A percentile compares a stretch with the other conserved stretches of the same genome.
phyloP scores from a whole-genome alignment of 2,113 vertebrate species.

The Corydoras sp. region DNA sequence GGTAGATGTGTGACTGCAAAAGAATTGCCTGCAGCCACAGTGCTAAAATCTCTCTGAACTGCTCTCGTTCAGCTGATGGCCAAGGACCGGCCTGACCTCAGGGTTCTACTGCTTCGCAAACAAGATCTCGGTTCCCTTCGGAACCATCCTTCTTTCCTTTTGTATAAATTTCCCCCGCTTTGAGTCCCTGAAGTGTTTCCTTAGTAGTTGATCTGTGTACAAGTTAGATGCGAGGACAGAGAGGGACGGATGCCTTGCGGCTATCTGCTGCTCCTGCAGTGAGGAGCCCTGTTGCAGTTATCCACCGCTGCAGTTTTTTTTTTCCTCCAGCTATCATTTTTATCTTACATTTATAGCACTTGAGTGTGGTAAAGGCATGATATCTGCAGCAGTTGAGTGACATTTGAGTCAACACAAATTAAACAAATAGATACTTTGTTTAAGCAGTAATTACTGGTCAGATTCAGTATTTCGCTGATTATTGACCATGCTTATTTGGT shows the following conservation, averaged over 20 bases:
- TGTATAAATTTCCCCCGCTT: neutral
- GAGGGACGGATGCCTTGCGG: neutral
- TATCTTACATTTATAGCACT: neutral
- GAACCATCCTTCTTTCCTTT: conserved; percentile 28
- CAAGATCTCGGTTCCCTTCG: conserved; percentile 44
- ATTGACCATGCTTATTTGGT: no score
- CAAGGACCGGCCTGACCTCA: conserved; percentile 51
- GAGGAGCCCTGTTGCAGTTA: neutral
- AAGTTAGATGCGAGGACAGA: neutral
- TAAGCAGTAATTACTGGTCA: no score
- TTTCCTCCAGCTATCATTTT: neutral
- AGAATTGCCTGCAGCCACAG: neutral
- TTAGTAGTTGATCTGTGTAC: neutral
- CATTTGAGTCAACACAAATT: no score
- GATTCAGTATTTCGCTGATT: no score
- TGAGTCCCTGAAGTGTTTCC: neutral
- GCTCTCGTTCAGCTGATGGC: conserved; percentile 55
- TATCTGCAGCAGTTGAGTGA: no score
- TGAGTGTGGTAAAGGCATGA: neutral
- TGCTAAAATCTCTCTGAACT: conserved; percentile 35
- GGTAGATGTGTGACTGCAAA: neutral
- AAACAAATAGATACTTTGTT: no score
- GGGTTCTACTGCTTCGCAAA: conserved; percentile 48
- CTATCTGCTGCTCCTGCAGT: neutral
- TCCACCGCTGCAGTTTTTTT: neutral